Evolutionary conservation across 2,113 vertebrate species (phyloP), one percentile per base, ranked within the genome.

Genomic region (Oceanites oceanicus): DNA sequence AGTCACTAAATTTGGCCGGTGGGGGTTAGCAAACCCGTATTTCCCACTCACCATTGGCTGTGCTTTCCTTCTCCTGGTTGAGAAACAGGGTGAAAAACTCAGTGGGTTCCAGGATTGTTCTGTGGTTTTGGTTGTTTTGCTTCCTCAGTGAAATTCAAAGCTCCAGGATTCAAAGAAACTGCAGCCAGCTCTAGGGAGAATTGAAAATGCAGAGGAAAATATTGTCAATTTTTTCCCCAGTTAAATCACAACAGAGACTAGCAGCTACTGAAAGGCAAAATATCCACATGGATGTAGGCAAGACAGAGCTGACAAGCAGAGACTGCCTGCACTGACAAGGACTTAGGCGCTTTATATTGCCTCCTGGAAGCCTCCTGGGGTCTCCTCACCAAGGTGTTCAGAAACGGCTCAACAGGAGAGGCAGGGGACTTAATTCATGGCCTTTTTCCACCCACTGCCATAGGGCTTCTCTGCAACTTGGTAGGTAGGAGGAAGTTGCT

Each of bases 91-190:
- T 77, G 63, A 93, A 83, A 88, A 80, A 50, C 55, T 67, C 30
- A 17, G 6, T 27, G 27, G 8, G 36, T 91, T 94, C 82, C 78
- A 84, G 70, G 78, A 75, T 40, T 86, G 59, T 47, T 94, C 65
- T 94, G 73, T 1, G 0, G 34, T 81, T 94, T 81, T 68, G 25
- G 17, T 86, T 90, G 42, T 53, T 86, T 75, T 90, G n/a, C 74
- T 93, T 95, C 65, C 40, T 96, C 63, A 91, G 68, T 75, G 68
- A 63, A 77, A 93, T 92, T 80, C 42, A 77, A 80, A 93, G 49
- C 45, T 80, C 53, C 76, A 36, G 44, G 49, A 65, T 75, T 91
- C 76, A 89, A 77, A 74, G 55, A 89, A 91, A 91, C 22, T 55
- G 13, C 78, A 92, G 66, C 50, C 88, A 92, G 36, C 53, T 93